phyloP scores from a whole-genome alignment of 2,797 vertebrate species.

The Ptychobarbus kaznakovi region DNA sequence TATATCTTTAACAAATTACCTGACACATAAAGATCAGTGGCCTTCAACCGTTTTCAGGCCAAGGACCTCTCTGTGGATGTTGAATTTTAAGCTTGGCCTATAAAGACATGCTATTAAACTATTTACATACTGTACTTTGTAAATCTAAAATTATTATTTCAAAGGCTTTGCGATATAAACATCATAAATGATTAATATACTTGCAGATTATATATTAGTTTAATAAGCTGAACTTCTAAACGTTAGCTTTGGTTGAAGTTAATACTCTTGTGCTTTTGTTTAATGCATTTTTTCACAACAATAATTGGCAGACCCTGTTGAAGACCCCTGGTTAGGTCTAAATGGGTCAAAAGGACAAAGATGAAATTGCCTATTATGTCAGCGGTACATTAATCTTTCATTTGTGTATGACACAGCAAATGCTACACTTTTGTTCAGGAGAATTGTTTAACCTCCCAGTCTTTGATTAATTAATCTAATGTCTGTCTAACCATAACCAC shows the following conservation, averaged over 20 bases:
- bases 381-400: background rate
- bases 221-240: background rate
- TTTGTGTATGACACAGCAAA: background rate
- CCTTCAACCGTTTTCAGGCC: conserved; percentile 25
- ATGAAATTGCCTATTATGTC: conserved; percentile 21
- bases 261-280: background rate
- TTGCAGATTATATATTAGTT: background rate
- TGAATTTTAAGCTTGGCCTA: conserved; percentile 12
- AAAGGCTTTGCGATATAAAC: background rate
- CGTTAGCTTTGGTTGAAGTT: background rate
- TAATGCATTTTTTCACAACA: background rate
- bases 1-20: conserved; percentile 33
- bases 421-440: background rate
- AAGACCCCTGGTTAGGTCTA: background rate
- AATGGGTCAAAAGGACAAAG: background rate
- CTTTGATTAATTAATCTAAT: conserved; percentile 29
- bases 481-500: conserved; percentile 17
- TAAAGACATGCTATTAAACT: background rate
- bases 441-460: conserved; percentile 9
- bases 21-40: conserved; percentile 17
- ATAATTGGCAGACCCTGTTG: background rate
- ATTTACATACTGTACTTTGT: background rate
- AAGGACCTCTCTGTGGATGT: background rate
- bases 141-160: background rate
- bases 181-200: background rate